Evolutionary conservation across 1,140 invertebrate genomes (phyloP), one percentile per base, ranked within the genome.

Genomic region (Leptonema lineaticorne): DNA sequence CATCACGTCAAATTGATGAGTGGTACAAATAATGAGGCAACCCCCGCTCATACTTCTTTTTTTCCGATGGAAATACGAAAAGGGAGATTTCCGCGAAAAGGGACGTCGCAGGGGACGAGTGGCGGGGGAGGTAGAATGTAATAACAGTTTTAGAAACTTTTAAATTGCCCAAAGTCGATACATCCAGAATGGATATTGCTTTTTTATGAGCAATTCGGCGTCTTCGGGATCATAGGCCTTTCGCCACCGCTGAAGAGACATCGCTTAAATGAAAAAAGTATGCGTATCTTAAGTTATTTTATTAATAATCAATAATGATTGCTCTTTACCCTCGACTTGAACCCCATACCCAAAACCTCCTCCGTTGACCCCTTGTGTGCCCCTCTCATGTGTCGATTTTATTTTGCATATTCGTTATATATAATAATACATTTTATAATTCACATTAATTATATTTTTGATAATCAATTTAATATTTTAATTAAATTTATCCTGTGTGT

Each of bases 101-200:
- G 16, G 11, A 16, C 11, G 37, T 41, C 37, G 16, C 9, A 8
- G 50, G 22, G 50, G 57, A 45, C 14, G 57, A 16, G 50, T 3
- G 26, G 65, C 9, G 30, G 66, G 29, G 30, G 46, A 16, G 63
- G 67, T 6, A 69, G 64, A 59, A 65, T 68, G 64, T 72, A 69
- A 72, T 69, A 72, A 72, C 70, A 72, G 63, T 67, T 67, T 72
- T 69, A 72, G 64, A 69, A 72, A 72, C 67, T 72, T 72, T 72
- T 69, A 72, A 72, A 72, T 72, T 72, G 70, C 70, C 28, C 33
- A 69, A 71, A 69, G 70, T 69, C 70, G 70, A 72, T 72, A 72
- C 70, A 72, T 69, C 59, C 70, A 66, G 63, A 69, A 71, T 67
- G 70, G 67, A 72, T 69, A 72, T 72, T 72, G 67, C 67, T 60